These are phyloP conservation scores for Leptinotarsa juncta DNA, from an alignment of 2,888 invertebrate genomes.

Conservation along the genomic window DNA sequence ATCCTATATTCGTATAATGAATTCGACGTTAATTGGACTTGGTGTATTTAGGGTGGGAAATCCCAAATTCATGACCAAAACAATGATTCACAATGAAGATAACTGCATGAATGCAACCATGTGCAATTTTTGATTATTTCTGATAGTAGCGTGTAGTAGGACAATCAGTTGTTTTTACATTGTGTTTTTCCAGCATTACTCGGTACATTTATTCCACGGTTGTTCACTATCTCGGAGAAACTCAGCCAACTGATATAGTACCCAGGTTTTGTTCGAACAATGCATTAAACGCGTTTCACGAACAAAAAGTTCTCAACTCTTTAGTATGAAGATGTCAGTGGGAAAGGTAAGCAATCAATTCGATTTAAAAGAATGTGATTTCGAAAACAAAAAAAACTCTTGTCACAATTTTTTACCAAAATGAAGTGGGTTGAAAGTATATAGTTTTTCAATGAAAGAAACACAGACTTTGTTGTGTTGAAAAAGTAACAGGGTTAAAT, in stretches of 20 bases:
- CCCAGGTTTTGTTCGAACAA: conserved; percentile 1
- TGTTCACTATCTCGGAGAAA: conserved; percentile 28
- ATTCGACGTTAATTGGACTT: conserved; percentile 5
- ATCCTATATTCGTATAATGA: background rate
- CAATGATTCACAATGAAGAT: conserved; percentile 46
- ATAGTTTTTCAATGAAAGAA: too few relatives aligned
- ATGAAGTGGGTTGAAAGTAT: too few relatives aligned
- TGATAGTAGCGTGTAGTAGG: conserved; percentile 55
- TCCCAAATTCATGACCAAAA: conserved; percentile 47
- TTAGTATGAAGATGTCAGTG: too few relatives aligned
- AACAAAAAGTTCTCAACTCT: background rate
- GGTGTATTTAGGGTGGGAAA: conserved; percentile 36
- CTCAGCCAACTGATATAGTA: conserved; percentile 14
- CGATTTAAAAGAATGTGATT: too few relatives aligned
- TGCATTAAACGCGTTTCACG: background rate
- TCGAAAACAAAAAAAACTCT: too few relatives aligned
- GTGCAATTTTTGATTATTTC: conserved; percentile 62
- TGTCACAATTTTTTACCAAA: too few relatives aligned
- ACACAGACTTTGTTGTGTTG: too few relatives aligned
- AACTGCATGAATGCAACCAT: conserved; percentile 58
- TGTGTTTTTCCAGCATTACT: conserved; percentile 39
- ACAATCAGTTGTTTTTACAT: conserved; percentile 48
- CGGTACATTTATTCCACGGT: conserved; percentile 28
- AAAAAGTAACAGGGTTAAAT: too few relatives aligned
- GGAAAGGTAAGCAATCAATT: too few relatives aligned